Base-by-base conservation (phyloP, 2,113 vertebrate genomes). In the Daubentonia madagascariensis region DNA sequence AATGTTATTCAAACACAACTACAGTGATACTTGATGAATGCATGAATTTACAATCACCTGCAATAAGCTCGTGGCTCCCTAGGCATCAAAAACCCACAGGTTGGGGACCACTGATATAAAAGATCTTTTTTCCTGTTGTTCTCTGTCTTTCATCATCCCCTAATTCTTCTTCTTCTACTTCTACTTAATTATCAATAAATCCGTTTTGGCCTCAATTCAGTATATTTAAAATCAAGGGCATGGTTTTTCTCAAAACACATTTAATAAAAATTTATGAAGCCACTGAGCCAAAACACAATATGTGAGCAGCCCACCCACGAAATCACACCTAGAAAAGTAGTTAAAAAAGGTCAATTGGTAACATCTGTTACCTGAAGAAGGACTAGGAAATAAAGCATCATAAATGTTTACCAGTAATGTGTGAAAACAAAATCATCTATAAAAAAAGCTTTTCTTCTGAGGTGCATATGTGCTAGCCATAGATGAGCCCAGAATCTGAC, bases 261-360 rank as follows among this genome's bases (percentile, higher is more conserved):
- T 95, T 95, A 92, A 97, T 84, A 85, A 45, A 87, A 91, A 79
- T 61, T 59, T 96, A 95, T 65, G 54, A 79, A 96, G 23, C 20
- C 40, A 37, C 14, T 86, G n/a, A 95, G 22, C 23, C 37, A 94
- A 94, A 97, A 68, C 7, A 83, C 40, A 92, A 59, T 86, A 92
- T 72, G 22, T 92, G 79, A 96, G 84, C 37, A 97, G 23, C 9
- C n/a, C 23, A 87, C 40, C 16, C 35, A 87, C 50, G 94, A 92
- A 95, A 92, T 95, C 43, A 92, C 94, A 97, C 79, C 96, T 96
- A 85, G 54, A 25, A 54, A 96, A 96, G 86, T 48, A 92, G 68
- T 92, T 94, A 84, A 70, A 57, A 95, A 95, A 97, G 94, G 80
- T 97, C 94, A 97, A 59, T 35, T 87, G 87, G 48, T 90, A 97